Conservation (phyloP, 2,888 invertebrate species). For the Drosophila colorata region DNA sequence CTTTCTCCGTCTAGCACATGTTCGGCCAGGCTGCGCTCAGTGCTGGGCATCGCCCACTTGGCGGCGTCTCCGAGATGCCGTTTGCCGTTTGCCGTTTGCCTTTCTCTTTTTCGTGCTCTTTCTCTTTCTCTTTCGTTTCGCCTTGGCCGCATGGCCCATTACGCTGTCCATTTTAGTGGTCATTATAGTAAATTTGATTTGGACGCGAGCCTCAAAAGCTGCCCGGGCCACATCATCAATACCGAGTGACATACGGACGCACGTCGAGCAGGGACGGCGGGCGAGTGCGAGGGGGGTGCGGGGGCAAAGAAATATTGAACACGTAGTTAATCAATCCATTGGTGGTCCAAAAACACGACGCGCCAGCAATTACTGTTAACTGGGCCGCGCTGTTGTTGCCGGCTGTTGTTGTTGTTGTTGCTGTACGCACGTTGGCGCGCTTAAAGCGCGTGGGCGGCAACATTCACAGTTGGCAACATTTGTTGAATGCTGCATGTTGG, state of each 20-base stretch:
- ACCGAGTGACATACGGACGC: constrained; percentile 63
- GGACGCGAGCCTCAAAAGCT: constrained; percentile 72
- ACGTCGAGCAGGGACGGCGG: background rate
- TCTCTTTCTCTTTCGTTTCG: background rate
- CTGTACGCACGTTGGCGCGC: constrained; percentile 51
- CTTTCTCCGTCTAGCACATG: no score
- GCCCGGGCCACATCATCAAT: constrained; percentile 75
- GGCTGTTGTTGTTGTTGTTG: constrained; percentile 33
- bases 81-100: constrained; percentile 26
- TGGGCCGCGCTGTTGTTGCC: constrained; percentile 52
- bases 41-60: constrained; percentile 59
- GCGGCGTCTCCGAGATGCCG: constrained; percentile 27
- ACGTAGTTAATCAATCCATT: constrained; percentile 79
- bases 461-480: constrained; percentile 74
- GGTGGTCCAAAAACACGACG: constrained; percentile 76
- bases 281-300: background rate
- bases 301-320: constrained; percentile 69
- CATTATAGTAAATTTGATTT: constrained; percentile 79
- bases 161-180: constrained; percentile 80
- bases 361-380: constrained; percentile 80
- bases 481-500: constrained; percentile 31
- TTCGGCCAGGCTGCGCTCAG: background rate
- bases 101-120: constrained; percentile 40
- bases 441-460: constrained; percentile 65
- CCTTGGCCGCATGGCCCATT: constrained; percentile 63